Conservation (phyloP, 1,140 invertebrate genomes). For the Panagrolaimus sp. region DNA sequence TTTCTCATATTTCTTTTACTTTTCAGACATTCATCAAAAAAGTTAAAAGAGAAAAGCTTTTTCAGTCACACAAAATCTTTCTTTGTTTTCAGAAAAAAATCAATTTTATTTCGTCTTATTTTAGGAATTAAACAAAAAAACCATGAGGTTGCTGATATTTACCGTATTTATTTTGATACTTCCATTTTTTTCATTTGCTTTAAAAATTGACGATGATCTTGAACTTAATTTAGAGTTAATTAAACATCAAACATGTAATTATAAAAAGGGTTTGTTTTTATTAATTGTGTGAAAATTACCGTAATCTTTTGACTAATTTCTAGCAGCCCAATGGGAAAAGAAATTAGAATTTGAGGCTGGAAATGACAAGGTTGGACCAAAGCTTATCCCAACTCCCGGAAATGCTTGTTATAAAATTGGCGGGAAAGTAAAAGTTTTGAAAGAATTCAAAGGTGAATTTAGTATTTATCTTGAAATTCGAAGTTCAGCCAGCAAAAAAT, state of each 20-base stretch:
- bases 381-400: constrained; percentile 33
- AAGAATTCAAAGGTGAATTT: constrained; percentile 58
- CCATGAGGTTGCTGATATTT: no score
- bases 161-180: no score
- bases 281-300: constrained; percentile 8
- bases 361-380: constrained; percentile 50
- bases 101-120: no score
- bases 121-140: no score
- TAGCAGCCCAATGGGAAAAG: constrained; percentile 52
- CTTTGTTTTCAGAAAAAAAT: no score
- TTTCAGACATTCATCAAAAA: no score
- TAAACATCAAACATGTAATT: constrained; percentile 55
- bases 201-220: constrained; percentile 48
- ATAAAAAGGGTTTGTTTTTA: constrained; percentile 38
- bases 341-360: constrained; percentile 58
- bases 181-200: no score
- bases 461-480: constrained; percentile 56
- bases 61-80: no score
- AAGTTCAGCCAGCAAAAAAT: constrained; percentile 52
- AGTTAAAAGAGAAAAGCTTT: no score
- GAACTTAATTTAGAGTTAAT: constrained; percentile 53
- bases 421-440: constrained; percentile 50
- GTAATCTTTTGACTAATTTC: constrained; percentile 21
- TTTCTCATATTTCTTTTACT: no score
- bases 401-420: constrained; percentile 52